phyloP scores from a whole-genome alignment of 1,140 invertebrate species.

The Belonocnema kinseyi region DNA sequence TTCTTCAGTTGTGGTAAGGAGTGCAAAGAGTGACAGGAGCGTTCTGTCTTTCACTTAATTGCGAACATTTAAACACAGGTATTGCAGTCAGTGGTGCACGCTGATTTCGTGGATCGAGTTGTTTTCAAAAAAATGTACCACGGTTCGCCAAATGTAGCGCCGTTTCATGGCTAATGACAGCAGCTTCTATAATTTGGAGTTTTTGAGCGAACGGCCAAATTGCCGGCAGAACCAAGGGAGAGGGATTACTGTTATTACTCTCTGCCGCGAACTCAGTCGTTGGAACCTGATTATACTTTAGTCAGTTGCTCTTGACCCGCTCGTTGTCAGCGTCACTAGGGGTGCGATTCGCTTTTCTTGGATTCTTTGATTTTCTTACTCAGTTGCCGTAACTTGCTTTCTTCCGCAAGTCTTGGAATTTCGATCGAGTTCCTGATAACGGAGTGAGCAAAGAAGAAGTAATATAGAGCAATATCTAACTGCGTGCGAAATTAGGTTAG shows the following conservation, averaged over 20 bases:
- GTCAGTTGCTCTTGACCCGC: constrained; percentile 67
- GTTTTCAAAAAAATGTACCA: constrained; percentile 66
- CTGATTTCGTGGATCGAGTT: constrained; percentile 34
- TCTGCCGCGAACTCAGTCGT: constrained; percentile 68
- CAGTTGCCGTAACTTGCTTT: constrained; percentile 35
- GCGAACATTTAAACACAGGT: constrained; percentile 29
- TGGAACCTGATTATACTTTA: constrained; percentile 73
- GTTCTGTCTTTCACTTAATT: constrained; percentile 15
- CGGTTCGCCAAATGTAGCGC: constrained; percentile 63
- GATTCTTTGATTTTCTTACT: constrained; percentile 53
- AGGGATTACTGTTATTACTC: constrained; percentile 75
- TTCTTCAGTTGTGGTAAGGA: not conserved
- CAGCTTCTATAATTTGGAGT: constrained; percentile 75
- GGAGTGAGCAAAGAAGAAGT: constrained; percentile 6
- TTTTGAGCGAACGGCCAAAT: constrained; percentile 73
- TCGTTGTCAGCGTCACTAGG: constrained; percentile 60
- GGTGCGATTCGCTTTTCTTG: constrained; percentile 42
- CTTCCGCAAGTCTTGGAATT: constrained; percentile 43
- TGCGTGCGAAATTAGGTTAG: too few species aligned
- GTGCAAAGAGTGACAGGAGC: constrained; percentile 1
- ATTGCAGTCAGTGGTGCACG: constrained; percentile 15
- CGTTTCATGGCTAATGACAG: constrained; percentile 70
- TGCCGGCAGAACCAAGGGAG: constrained; percentile 62
- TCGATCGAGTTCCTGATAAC: not conserved
- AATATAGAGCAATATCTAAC: constrained; percentile 1